Evolutionary conservation across 2,888 invertebrate species (phyloP).

Genomic region (Sesia bembeciformis): DNA sequence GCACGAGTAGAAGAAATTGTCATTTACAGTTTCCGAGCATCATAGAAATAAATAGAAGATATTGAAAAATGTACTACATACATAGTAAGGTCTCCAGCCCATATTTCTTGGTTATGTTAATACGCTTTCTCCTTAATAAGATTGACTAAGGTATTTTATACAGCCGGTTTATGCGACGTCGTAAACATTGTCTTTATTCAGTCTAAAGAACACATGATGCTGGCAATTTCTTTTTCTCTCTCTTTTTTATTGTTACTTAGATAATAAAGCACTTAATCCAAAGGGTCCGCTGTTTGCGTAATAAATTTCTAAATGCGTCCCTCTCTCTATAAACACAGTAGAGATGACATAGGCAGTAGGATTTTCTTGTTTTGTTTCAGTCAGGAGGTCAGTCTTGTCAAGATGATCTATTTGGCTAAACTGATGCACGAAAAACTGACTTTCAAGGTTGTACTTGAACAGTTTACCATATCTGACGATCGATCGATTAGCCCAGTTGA

Average conservation of each 20-base stretch:
- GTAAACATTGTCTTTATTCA: constrained; percentile 22
- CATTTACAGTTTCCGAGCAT: too few species aligned
- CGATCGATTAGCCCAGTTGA: too few species aligned
- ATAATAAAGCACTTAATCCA: constrained; percentile 12
- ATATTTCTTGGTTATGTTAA: constrained; percentile 13
- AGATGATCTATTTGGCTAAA: too few species aligned
- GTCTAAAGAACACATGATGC: constrained; percentile 23
- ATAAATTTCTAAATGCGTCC: not conserved
- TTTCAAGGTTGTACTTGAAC: too few species aligned
- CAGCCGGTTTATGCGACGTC: constrained; percentile 31
- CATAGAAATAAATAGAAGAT: too few species aligned
- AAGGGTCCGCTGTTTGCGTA: constrained; percentile 1
- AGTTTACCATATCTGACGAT: not conserved
- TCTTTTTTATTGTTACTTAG: constrained; percentile 19
- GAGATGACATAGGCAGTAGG: not conserved
- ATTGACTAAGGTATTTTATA: constrained; percentile 17
- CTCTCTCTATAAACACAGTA: not conserved
- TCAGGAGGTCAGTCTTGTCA: too few species aligned
- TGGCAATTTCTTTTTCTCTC: constrained; percentile 9
- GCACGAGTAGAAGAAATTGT: too few species aligned
- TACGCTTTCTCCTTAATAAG: constrained; percentile 44
- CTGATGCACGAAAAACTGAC: too few species aligned
- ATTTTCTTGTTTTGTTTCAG: too few species aligned
- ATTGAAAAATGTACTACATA: too few species aligned
- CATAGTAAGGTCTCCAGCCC: too few species aligned